These are phyloP conservation scores for Charina bottae DNA, from an alignment of 2,113 vertebrate species.

Conservation along the genomic window DNA sequence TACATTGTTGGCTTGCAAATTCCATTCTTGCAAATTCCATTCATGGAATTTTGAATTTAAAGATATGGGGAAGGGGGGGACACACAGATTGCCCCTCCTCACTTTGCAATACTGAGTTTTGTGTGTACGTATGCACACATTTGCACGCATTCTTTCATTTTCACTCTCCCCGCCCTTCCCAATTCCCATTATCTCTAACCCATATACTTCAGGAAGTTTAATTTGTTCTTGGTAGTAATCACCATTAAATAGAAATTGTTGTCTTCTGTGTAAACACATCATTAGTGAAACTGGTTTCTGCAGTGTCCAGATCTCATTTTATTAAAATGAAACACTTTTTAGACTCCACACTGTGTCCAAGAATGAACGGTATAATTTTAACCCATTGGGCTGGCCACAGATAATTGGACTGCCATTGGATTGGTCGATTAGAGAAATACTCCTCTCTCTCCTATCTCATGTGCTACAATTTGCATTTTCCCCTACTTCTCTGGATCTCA, in stretches of 20 bases:
- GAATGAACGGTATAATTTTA: conserved; percentile 80
- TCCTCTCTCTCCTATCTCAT: conserved; percentile 65
- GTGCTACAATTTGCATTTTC: conserved; percentile 78
- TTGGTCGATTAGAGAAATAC: conserved; percentile 82
- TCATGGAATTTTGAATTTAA: background rate
- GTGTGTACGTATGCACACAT: background rate
- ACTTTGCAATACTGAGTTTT: background rate
- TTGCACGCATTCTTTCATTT: conserved; percentile 53
- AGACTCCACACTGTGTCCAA: conserved; percentile 77
- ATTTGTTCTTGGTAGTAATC: conserved; percentile 81
- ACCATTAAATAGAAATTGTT: conserved; percentile 86
- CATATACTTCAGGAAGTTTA: conserved; percentile 77
- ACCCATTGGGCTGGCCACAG: conserved; percentile 78
- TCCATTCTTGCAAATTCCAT: background rate
- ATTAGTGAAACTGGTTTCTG: conserved; percentile 79
- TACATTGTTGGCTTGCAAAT: background rate
- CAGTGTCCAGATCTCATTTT: conserved; percentile 83
- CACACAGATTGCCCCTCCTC: background rate
- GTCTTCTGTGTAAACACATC: conserved; percentile 84
- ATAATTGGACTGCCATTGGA: conserved; percentile 78
- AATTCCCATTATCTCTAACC: conserved; percentile 77
- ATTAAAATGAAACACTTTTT: conserved; percentile 82
- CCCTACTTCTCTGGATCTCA: conserved; percentile 68
- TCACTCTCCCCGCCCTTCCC: conserved; percentile 60
- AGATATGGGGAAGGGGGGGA: background rate